phyloP scores from a whole-genome alignment of 1,140 invertebrate species.

The Drosophila ogumai region DNA sequence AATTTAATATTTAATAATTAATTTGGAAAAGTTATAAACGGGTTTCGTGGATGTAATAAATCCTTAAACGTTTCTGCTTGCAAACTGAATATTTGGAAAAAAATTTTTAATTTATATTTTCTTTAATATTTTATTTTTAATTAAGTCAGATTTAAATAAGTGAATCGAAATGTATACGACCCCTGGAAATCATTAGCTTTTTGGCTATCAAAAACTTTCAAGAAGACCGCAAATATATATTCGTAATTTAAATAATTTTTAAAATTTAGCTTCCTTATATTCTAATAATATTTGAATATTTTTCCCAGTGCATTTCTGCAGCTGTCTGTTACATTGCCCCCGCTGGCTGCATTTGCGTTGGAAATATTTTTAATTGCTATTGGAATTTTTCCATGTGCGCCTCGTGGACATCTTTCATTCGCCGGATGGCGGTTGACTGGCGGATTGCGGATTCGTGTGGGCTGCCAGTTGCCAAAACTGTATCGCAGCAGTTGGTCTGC shows the following conservation, averaged over 20 bases:
- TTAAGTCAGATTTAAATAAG: too few species aligned
- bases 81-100: too few species aligned
- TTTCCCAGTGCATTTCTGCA: conserved; percentile 36
- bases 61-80: rapidly evolving
- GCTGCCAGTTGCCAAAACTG: conserved; percentile 66
- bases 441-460: conserved; percentile 57
- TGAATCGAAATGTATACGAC: too few species aligned
- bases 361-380: conserved; percentile 83
- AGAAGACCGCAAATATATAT: too few species aligned
- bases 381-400: conserved; percentile 75
- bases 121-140: too few species aligned
- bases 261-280: too few species aligned
- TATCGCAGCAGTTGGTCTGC: conserved; percentile 55
- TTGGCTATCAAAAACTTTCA: too few species aligned
- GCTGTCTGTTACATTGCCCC: conserved; percentile 32
- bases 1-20: neutral
- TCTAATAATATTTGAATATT: too few species aligned
- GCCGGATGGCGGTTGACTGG: conserved; percentile 17
- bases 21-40: too few species aligned
- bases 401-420: conserved; percentile 77
- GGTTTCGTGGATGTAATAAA: neutral
- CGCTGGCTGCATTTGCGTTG: conserved; percentile 72
- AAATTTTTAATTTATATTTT: too few species aligned
- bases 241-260: too few species aligned
- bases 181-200: too few species aligned